These are phyloP conservation scores for Crioceris asparagi DNA, from an alignment of 2,888 invertebrate genomes.

Conservation along the genomic window DNA sequence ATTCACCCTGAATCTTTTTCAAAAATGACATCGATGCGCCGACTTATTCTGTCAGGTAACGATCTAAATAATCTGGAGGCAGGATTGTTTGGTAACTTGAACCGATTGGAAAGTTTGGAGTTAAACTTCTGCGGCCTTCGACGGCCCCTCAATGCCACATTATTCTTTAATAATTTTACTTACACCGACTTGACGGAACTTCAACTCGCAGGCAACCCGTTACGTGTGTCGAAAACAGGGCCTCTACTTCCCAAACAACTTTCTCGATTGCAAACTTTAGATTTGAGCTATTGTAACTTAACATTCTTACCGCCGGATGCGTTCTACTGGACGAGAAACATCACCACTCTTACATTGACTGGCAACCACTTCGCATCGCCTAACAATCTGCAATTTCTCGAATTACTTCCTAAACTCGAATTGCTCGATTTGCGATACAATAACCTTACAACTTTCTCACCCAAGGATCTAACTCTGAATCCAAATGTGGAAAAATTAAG, in stretches of 20 bases:
- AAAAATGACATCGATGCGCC: constrained; percentile 56
- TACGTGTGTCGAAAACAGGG: constrained; percentile 47
- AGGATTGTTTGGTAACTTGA: constrained; percentile 57
- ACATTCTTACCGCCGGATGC: constrained; percentile 47
- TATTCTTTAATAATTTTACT: constrained; percentile 54
- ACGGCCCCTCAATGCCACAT: constrained; percentile 50
- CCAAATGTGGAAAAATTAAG: constrained; percentile 49
- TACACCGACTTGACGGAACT: constrained; percentile 56
- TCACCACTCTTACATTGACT: constrained; percentile 50
- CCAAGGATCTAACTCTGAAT: constrained; percentile 46
- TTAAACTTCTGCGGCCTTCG: constrained; percentile 58
- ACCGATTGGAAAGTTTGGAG: constrained; percentile 54
- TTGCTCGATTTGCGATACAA: constrained; percentile 54
- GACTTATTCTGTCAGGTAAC: constrained; percentile 57
- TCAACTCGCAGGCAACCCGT: constrained; percentile 56
- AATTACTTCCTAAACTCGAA: constrained; percentile 45
- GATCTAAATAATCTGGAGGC: constrained; percentile 53
- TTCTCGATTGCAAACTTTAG: constrained; percentile 50
- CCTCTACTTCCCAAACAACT: constrained; percentile 55
- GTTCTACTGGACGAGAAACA: constrained; percentile 50
- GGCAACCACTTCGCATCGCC: constrained; percentile 45
- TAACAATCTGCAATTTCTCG: constrained; percentile 46
- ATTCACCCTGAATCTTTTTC: constrained; percentile 56
- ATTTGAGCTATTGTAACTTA: constrained; percentile 56
- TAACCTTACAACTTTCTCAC: constrained; percentile 48